A percentile compares a stretch with the other conserved stretches of the same genome.
Conservation (phyloP, 2,888 invertebrate genomes). For the Anoplius nigerrimus region DNA sequence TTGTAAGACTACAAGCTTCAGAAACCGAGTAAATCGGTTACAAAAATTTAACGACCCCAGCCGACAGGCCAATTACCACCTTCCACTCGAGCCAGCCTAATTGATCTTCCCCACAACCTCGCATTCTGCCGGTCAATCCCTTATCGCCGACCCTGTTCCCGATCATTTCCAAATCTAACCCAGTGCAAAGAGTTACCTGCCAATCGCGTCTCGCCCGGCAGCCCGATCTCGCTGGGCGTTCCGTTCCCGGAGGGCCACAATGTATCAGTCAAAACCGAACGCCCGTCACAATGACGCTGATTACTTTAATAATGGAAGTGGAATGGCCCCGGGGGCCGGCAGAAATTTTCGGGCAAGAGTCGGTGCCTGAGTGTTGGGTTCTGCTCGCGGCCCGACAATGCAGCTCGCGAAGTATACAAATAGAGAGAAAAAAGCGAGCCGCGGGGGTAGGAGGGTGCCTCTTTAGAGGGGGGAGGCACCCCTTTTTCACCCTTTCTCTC, state of each 20-base stretch:
- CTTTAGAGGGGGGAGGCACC: slow-evolving; percentile 24
- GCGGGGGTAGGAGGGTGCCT: no score
- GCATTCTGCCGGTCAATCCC: no score
- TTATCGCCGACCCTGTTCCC: no score
- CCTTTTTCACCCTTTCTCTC: slow-evolving; percentile 12
- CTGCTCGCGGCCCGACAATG: slow-evolving; percentile 67
- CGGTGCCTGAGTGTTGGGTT: slow-evolving; percentile 72
- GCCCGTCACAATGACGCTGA: slow-evolving; percentile 72
- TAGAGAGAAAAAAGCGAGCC: slow-evolving; percentile 55
- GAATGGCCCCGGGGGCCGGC: slow-evolving; percentile 68
- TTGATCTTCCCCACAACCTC: no score
- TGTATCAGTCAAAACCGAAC: slow-evolving; percentile 65
- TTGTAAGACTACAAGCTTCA: no score
- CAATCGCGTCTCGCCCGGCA: slow-evolving; percentile 38
- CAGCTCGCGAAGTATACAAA: slow-evolving; percentile 72
- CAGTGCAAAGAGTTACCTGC: slow-evolving; percentile 50
- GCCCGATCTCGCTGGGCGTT: no score
- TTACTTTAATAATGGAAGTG: slow-evolving; percentile 72
- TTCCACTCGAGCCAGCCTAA: no score
- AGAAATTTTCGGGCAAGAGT: not conserved
- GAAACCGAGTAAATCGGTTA: no score
- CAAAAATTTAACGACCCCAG: no score
- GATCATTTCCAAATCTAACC: no score
- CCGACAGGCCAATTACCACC: no score
- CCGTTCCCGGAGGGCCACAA: slow-evolving; percentile 10